Evolutionary conservation across 2,888 invertebrate species (phyloP).

Genomic region (Lycia hirtaria): DNA sequence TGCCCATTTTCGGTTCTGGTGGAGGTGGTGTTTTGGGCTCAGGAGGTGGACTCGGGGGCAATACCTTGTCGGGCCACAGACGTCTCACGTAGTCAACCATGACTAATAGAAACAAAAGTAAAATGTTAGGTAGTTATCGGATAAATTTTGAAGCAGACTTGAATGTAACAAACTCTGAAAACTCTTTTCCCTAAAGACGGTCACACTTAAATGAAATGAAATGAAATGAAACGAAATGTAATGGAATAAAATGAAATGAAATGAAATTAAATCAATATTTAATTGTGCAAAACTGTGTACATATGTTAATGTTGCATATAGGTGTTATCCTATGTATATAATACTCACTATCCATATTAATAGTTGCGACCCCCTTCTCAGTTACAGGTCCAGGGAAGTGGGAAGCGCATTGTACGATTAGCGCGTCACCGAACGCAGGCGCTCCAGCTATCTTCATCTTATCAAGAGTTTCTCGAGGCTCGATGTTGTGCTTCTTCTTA

Average conservation of each 20-base stretch:
- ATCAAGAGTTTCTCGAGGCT: conserved; percentile 41
- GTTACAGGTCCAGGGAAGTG: conserved; percentile 51
- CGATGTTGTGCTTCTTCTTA: conserved; percentile 39
- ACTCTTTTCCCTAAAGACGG: too few relatives aligned
- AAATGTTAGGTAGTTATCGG: background rate
- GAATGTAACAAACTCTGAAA: too few relatives aligned
- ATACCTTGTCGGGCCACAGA: conserved; percentile 59
- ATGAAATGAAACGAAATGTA: too few relatives aligned
- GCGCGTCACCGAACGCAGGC: conserved; percentile 45
- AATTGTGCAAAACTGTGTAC: too few relatives aligned
- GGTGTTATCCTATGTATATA: too few relatives aligned
- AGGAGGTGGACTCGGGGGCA: conserved; percentile 54
- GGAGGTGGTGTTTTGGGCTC: conserved; percentile 25
- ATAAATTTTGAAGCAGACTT: background rate
- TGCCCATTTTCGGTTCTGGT: conserved; percentile 24
- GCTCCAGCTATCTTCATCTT: conserved; percentile 42
- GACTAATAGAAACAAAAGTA: conserved; percentile 13
- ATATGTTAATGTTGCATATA: too few relatives aligned
- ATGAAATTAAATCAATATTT: too few relatives aligned
- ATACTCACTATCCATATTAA: conserved; percentile 31
- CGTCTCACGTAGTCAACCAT: conserved; percentile 58
- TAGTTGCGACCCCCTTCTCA: conserved; percentile 43
- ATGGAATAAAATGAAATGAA: too few relatives aligned
- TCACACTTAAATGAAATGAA: too few relatives aligned
- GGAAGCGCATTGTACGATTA: conserved; percentile 46